phyloP scores from a whole-genome alignment of 2,797 vertebrate genomes.

The Potorous gilbertii region DNA sequence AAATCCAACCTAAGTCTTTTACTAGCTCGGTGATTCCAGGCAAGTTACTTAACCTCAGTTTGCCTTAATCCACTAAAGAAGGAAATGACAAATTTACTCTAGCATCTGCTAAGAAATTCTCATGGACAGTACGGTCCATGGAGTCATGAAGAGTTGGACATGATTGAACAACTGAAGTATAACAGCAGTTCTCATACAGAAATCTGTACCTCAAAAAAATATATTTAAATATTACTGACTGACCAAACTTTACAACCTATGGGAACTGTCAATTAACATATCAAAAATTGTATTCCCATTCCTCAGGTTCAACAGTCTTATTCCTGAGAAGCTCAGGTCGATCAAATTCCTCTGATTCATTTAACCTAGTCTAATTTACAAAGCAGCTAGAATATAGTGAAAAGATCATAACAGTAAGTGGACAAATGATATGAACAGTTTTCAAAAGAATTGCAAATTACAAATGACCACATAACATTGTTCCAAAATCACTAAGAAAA shows the following conservation, averaged over 20 bases:
- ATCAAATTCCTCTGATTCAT: constrained; percentile 34
- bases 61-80: neutral
- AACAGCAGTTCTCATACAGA: neutral
- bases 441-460: neutral
- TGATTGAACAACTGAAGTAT: neutral
- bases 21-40: neutral
- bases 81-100: neutral
- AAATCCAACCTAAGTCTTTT: neutral
- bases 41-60: neutral
- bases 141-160: too few species aligned
- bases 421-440: neutral
- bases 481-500: neutral
- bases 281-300: neutral
- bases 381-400: neutral
- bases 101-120: neutral
- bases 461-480: neutral
- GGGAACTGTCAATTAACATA: neutral
- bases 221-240: neutral
- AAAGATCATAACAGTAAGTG: neutral
- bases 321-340: constrained; percentile 35
- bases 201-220: neutral
- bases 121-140: too few species aligned
- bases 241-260: neutral
- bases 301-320: neutral
- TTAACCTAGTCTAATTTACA: constrained; percentile 25